phyloP scores from a whole-genome alignment of 1,140 invertebrate species.

The Apis florea region DNA sequence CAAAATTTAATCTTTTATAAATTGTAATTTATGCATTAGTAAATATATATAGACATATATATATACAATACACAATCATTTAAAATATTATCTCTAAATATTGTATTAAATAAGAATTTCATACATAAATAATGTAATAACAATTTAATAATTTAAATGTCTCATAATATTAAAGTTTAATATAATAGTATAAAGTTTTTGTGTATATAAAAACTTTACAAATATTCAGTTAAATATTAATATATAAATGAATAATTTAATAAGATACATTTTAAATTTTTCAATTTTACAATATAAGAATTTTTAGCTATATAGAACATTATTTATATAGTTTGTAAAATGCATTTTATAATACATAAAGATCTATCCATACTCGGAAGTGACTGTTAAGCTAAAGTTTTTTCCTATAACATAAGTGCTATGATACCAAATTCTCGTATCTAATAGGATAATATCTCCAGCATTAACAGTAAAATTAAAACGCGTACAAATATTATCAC shows the following conservation, averaged over 20 bases:
- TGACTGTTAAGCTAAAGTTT: conserved; percentile 94
- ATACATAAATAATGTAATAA: conserved; percentile 23
- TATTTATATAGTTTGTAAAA: conserved; percentile 33
- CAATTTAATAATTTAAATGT: conserved; percentile 33
- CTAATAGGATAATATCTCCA: conserved; percentile 92
- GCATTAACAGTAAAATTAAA: conserved; percentile 90
- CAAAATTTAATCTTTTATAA: neutral
- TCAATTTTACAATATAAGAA: neutral
- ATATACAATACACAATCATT: neutral
- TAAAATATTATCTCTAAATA: conserved; percentile 20
- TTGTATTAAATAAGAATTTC: neutral
- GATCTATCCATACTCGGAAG: conserved; percentile 90
- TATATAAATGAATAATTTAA: conserved; percentile 11
- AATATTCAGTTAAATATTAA: conserved; percentile 5
- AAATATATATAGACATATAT: neutral
- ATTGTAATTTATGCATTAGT: neutral
- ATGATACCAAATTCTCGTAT: conserved; percentile 97
- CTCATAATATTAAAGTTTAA: conserved; percentile 18
- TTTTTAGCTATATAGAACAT: neutral
- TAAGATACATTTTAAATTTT: neutral
- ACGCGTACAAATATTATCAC: conserved; percentile 87
- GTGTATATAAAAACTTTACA: conserved; percentile 1
- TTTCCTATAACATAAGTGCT: conserved; percentile 90
- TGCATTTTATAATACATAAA: conserved; percentile 25
- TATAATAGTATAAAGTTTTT: too few species aligned